Evolutionary conservation across 2,888 invertebrate genomes (phyloP).

Genomic region (Eledona agricola): DNA sequence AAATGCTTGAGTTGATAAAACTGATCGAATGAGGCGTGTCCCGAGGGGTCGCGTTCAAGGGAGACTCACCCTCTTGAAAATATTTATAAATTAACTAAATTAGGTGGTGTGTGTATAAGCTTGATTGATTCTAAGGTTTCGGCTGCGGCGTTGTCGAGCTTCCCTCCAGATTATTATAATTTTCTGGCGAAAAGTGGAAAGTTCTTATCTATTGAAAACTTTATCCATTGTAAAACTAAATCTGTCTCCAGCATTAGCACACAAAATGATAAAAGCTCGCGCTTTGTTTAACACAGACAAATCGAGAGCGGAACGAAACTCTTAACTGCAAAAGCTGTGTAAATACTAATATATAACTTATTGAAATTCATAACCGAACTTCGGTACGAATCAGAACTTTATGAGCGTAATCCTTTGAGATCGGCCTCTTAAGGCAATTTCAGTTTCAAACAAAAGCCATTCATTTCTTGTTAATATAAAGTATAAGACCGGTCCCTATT

Average conservation of each 20-base stretch:
- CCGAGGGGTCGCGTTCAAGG: conserved; percentile 41
- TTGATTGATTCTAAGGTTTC: conserved; percentile 10
- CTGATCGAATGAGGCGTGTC: conserved; percentile 57
- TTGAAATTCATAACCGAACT: conserved; percentile 58
- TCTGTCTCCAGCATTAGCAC: conserved; percentile 41
- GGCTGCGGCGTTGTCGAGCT: neutral
- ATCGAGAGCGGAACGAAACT: conserved; percentile 53
- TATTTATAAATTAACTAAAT: conserved; percentile 61
- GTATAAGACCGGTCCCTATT: conserved; percentile 40
- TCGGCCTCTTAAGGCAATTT: conserved; percentile 52
- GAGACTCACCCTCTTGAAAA: conserved; percentile 50
- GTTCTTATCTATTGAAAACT: conserved; percentile 40
- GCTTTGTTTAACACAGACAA: conserved; percentile 55
- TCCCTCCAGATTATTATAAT: conserved; percentile 3
- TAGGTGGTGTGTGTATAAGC: conserved; percentile 38
- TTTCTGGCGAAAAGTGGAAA: conserved; percentile 38
- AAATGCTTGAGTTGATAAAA: conserved; percentile 58
- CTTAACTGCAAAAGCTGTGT: conserved; percentile 51
- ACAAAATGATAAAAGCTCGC: conserved; percentile 45
- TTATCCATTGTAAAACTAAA: conserved; percentile 46
- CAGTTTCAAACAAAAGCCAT: conserved; percentile 56
- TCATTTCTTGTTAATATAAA: conserved; percentile 56
- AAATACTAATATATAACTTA: conserved; percentile 60
- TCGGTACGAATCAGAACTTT: conserved; percentile 52
- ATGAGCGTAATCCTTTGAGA: conserved; percentile 53